These are phyloP conservation scores for Erinaceus europaeus DNA, from an alignment of 2,113 vertebrate genomes.

Conservation along the genomic window DNA sequence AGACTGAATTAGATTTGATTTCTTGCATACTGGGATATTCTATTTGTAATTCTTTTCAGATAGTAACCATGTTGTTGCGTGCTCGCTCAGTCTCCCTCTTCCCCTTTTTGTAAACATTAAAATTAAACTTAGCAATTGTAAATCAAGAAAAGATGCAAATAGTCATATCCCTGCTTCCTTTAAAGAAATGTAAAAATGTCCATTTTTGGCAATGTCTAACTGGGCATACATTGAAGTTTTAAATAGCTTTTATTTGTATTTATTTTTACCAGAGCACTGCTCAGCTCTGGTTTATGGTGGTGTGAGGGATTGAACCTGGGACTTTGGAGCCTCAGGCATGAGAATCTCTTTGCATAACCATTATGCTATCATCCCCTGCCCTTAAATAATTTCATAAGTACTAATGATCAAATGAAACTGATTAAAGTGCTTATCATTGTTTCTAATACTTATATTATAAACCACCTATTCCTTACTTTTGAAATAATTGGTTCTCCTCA, in stretches of 20 bases:
- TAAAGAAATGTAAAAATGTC: conserved; percentile 35
- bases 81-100: no score
- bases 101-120: not conserved
- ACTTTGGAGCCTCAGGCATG: no score
- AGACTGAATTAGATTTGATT: conserved; percentile 11
- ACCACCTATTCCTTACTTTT: not conserved
- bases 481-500: conserved; percentile 1
- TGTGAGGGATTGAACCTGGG: no score
- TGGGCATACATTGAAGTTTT: conserved; percentile 11
- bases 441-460: not conserved
- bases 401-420: not conserved
- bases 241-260: no score
- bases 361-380: no score
- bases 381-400: no score
- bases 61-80: not conserved
- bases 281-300: no score
- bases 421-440: not conserved
- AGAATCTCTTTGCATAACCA: no score
- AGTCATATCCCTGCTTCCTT: conserved; percentile 27
- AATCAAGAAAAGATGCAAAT: conserved; percentile 27
- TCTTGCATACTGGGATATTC: conserved; percentile 40
- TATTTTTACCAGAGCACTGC: no score
- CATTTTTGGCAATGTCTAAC: not conserved
- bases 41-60: conserved; percentile 27
- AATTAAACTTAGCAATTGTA: conserved; percentile 25